A percentile compares a stretch with the other conserved stretches of the same genome.
These are phyloP conservation scores for Pharmacophagus antenor DNA, from an alignment of 2,888 invertebrate species.

Conservation along the genomic window DNA sequence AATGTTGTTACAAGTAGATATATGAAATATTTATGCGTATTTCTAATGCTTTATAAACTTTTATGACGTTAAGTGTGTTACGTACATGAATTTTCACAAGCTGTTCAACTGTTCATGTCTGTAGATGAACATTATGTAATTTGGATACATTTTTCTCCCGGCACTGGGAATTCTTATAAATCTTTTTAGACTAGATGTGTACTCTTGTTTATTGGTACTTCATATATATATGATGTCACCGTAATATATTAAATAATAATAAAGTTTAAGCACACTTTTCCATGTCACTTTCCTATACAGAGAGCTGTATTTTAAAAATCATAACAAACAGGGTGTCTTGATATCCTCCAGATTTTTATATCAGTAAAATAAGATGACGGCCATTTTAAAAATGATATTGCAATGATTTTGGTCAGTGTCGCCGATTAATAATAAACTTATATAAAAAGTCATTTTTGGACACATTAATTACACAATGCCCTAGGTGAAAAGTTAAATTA, in stretches of 20 bases:
- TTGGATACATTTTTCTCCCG: background rate
- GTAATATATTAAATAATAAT: background rate
- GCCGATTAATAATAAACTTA: no score
- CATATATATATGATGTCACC: background rate
- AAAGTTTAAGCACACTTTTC: background rate
- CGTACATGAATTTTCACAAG: background rate
- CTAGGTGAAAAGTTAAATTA: no score
- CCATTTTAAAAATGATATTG: background rate
- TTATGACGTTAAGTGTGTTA: background rate
- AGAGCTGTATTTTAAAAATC: background rate
- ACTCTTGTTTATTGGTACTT: background rate
- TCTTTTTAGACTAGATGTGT: background rate
- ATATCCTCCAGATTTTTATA: conserved; percentile 2
- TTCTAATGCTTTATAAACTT: background rate
- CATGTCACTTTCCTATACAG: background rate
- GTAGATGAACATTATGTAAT: background rate
- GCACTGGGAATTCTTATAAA: background rate
- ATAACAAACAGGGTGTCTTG: conserved; percentile 22
- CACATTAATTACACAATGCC: no score
- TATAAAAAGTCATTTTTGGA: no score
- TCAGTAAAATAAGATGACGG: background rate
- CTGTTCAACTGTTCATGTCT: background rate
- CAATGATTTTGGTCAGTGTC: background rate
- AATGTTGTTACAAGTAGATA: no score
- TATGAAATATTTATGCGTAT: background rate